A percentile compares a stretch with the other conserved stretches of the same genome.
Evolutionary conservation across 2,113 vertebrate genomes (phyloP).

Genomic region (Chascanopsetta lugubris): DNA sequence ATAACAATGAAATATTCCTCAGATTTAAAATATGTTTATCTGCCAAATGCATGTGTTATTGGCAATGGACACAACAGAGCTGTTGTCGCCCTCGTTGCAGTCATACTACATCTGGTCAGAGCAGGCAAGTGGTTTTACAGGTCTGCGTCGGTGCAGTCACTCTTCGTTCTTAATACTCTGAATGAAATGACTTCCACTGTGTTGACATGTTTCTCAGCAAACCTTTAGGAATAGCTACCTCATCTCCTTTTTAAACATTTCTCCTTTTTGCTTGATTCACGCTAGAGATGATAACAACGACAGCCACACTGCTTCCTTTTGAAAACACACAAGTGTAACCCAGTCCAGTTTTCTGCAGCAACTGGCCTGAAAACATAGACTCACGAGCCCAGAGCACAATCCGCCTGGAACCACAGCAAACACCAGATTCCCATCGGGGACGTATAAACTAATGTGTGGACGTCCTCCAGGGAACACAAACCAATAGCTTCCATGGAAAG

Average conservation of each 20-base stretch:
- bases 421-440: slow-evolving; percentile 56
- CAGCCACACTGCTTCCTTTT: slow-evolving; percentile 28
- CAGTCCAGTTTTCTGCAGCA: slow-evolving; percentile 17
- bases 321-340: slow-evolving; percentile 32
- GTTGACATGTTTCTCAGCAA: slow-evolving; percentile 42
- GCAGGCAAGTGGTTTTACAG: slow-evolving; percentile 14
- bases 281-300: slow-evolving; percentile 10
- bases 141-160: slow-evolving; percentile 30
- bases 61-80: slow-evolving; percentile 14
- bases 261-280: slow-evolving; percentile 8
- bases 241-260: slow-evolving; percentile 4
- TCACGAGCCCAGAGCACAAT: slow-evolving; percentile 45
- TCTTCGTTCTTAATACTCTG: slow-evolving; percentile 53
- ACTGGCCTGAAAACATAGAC: slow-evolving; percentile 37
- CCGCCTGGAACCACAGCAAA: slow-evolving; percentile 70
- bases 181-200: slow-evolving; percentile 19
- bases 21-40: slow-evolving; percentile 17
- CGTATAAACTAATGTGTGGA: slow-evolving; percentile 33
- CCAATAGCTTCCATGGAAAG: slow-evolving; percentile 59
- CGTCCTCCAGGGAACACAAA: slow-evolving; percentile 58
- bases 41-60: slow-evolving; percentile 28
- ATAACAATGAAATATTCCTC: slow-evolving; percentile 14
- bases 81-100: neutral
- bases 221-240: slow-evolving; percentile 13
- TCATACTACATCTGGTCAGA: slow-evolving; percentile 16